These are phyloP conservation scores for Pegoplata infirma DNA, from an alignment of 2,888 invertebrate genomes.

Conservation along the genomic window DNA sequence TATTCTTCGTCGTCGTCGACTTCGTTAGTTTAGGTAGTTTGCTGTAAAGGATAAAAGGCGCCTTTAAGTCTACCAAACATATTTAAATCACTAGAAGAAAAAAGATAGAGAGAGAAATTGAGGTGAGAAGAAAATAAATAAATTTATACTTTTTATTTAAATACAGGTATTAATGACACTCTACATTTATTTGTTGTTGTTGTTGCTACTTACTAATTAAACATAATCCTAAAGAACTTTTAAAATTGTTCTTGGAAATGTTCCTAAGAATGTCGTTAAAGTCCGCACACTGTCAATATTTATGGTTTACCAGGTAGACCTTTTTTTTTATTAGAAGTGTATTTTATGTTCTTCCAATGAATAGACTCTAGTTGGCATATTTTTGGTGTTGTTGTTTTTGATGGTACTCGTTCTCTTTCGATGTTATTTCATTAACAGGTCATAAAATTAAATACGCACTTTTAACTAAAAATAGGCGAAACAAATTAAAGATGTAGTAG, in stretches of 20 bases:
- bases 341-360: not conserved
- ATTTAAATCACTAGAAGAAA: slow-evolving; percentile 32
- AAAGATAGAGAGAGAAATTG: not conserved
- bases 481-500: not conserved
- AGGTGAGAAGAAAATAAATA: too few relatives aligned
- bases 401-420: slow-evolving; percentile 18
- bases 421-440: not conserved
- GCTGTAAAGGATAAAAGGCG: slow-evolving; percentile 5
- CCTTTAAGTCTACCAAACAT: slow-evolving; percentile 32
- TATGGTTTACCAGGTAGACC: not conserved
- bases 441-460: not conserved
- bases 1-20: not conserved
- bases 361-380: not conserved
- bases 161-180: slow-evolving; percentile 1
- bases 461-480: not conserved
- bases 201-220: slow-evolving; percentile 40
- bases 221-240: slow-evolving; percentile 7
- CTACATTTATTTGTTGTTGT: not conserved
- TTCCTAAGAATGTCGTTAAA: not conserved
- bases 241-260: slow-evolving; percentile 32
- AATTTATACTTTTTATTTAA: not conserved
- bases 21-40: slow-evolving; percentile 3
- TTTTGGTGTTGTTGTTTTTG: slow-evolving; percentile 6
- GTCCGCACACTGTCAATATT: not conserved
- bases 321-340: not conserved